Percentiles rank a stretch among this genome's conserved stretches.
Evolutionary conservation across 2,888 invertebrate genomes (phyloP).

Genomic region (Idaea aversata): DNA sequence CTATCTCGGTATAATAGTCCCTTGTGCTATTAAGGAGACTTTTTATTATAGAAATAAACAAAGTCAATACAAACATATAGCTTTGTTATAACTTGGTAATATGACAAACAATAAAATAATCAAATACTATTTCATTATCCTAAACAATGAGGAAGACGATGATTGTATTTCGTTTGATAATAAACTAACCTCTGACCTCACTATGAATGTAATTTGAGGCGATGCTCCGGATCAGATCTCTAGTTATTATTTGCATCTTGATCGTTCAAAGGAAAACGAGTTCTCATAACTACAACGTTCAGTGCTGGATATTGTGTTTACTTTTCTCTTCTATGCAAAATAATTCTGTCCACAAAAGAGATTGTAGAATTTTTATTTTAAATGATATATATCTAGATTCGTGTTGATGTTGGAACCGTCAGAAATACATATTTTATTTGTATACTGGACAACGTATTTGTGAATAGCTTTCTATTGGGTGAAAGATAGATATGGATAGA

Average conservation of each 20-base stretch:
- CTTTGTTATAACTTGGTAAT: too few species aligned
- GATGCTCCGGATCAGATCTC: slow-evolving; percentile 46
- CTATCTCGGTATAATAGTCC: too few species aligned
- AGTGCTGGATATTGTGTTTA: not conserved
- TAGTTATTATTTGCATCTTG: slow-evolving; percentile 33
- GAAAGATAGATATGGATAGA: too few species aligned
- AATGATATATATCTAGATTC: not conserved
- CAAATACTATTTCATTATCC: not conserved
- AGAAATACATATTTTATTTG: too few species aligned
- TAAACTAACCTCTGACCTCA: slow-evolving; percentile 9
- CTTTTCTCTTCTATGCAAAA: not conserved
- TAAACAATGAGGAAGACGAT: not conserved
- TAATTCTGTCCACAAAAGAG: not conserved
- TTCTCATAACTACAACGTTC: not conserved
- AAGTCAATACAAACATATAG: too few species aligned
- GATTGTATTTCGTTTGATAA: slow-evolving; percentile 3
- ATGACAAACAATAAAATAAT: not conserved
- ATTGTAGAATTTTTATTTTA: not conserved
- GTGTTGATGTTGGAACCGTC: too few species aligned
- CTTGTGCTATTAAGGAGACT: too few species aligned
- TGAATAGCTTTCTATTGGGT: too few species aligned
- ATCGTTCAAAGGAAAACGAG: slow-evolving; percentile 1
- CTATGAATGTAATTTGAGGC: slow-evolving; percentile 43
- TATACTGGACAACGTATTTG: too few species aligned
- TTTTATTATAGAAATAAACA: too few species aligned